Evolutionary conservation across 1,140 invertebrate genomes (phyloP).

Genomic region (Drosophila willistoni): DNA sequence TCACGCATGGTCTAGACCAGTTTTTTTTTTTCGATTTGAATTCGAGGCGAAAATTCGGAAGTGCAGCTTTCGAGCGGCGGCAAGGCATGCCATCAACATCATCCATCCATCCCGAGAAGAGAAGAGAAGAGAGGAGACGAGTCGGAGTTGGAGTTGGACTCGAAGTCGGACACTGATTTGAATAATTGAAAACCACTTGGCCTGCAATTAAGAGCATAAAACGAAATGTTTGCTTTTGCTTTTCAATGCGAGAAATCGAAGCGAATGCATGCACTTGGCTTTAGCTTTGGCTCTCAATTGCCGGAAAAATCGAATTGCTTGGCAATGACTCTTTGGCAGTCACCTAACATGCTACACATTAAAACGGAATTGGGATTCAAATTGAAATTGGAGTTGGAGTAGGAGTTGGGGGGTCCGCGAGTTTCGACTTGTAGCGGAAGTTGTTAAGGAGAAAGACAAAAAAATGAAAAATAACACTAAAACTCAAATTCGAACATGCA

Average conservation of each 20-base stretch:
- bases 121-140: conserved; percentile 27
- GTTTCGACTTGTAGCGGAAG: conserved; percentile 36
- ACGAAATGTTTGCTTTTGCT: conserved; percentile 72
- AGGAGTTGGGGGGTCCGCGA: background rate
- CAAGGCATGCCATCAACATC: conserved; percentile 15
- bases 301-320: conserved; percentile 65
- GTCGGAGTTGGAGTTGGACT: background rate
- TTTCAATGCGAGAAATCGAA: conserved; percentile 40
- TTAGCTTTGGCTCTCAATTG: conserved; percentile 50
- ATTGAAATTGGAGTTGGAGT: conserved; percentile 24
- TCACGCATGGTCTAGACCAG: conserved; percentile 62
- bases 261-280: conserved; percentile 51
- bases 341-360: conserved; percentile 37
- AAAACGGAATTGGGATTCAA: conserved; percentile 27
- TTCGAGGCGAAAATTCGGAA: conserved; percentile 48
- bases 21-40: conserved; percentile 30
- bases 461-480: background rate
- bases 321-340: conserved; percentile 32
- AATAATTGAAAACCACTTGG: conserved; percentile 79
- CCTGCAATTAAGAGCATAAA: conserved; percentile 76
- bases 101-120: conserved; percentile 34
- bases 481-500: conserved; percentile 28
- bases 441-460: conserved; percentile 34
- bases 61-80: conserved; percentile 40
- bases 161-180: conserved; percentile 54